Evolutionary conservation across 2,113 vertebrate genomes (phyloP).

Genomic region (Ramphastos sulfuratus): DNA sequence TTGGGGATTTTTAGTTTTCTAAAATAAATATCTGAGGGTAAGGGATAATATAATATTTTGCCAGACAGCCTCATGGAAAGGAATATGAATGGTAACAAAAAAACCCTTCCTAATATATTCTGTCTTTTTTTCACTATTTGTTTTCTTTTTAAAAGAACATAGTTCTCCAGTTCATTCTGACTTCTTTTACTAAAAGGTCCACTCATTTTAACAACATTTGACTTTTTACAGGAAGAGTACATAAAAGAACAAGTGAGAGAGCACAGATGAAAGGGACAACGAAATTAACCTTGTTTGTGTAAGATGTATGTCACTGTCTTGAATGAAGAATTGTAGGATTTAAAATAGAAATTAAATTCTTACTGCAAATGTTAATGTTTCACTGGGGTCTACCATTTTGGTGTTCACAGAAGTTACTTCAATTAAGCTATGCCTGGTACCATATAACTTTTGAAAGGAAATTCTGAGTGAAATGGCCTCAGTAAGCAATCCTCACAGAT

Average conservation of each 20-base stretch:
- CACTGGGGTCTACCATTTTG: neutral
- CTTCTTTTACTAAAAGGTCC: neutral
- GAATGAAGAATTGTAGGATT: neutral
- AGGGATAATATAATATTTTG: neutral
- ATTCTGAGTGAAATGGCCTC: neutral
- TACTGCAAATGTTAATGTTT: neutral
- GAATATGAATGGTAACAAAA: neutral
- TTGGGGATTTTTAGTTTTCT: neutral
- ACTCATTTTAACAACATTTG: neutral
- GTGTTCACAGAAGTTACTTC: neutral
- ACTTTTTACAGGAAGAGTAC: neutral
- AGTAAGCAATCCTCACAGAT: neutral
- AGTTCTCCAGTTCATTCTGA: neutral
- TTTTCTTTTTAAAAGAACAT: neutral
- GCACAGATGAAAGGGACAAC: neutral
- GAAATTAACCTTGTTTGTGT: neutral
- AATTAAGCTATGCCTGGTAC: neutral
- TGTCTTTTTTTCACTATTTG: neutral
- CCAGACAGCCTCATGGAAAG: neutral
- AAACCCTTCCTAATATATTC: neutral
- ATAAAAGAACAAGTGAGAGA: neutral
- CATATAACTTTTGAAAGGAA: neutral
- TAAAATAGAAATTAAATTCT: neutral
- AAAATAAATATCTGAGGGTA: neutral
- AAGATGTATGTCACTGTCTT: neutral